A percentile compares a stretch with the other conserved stretches of the same genome.
Conservation (phyloP, 2,888 invertebrate species). For the Eupithecia centaureata region DNA sequence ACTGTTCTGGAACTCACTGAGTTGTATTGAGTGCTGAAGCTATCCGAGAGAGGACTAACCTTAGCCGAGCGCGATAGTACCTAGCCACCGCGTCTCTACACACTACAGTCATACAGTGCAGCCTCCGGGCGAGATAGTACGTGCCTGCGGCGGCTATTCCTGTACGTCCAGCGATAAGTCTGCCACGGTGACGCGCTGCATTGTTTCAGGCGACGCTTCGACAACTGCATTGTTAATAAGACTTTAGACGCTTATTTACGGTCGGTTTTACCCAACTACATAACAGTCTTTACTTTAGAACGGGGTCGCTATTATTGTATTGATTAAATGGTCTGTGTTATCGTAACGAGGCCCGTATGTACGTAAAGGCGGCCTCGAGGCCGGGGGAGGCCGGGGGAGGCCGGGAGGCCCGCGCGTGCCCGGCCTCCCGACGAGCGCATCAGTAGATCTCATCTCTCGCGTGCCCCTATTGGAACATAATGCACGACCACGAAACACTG, state of each 20-base stretch:
- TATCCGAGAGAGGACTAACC: neutral
- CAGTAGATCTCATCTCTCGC: conserved; percentile 20
- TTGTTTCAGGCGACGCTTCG: neutral
- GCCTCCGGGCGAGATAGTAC: conserved; percentile 7
- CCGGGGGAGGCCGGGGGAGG: too few species aligned
- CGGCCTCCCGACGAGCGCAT: conserved; percentile 23
- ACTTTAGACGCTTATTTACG: neutral
- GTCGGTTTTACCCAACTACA: neutral
- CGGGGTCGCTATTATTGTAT: neutral
- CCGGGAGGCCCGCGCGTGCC: conserved; percentile 23
- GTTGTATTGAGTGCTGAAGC: neutral
- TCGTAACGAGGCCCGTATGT: neutral
- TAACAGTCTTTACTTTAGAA: neutral
- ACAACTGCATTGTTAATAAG: neutral
- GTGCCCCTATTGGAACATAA: conserved; percentile 15
- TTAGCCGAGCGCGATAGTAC: neutral
- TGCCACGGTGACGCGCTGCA: neutral
- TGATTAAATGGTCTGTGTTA: neutral
- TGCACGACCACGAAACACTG: neutral
- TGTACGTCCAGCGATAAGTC: conserved; percentile 19
- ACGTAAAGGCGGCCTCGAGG: conserved; percentile 23
- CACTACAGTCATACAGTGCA: neutral
- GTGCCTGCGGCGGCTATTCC: conserved; percentile 22
- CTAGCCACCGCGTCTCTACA: too few species aligned
- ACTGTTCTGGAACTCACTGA: neutral